These are phyloP conservation scores for Rhineura floridana DNA, from an alignment of 2,113 vertebrate species.

Conservation along the genomic window DNA sequence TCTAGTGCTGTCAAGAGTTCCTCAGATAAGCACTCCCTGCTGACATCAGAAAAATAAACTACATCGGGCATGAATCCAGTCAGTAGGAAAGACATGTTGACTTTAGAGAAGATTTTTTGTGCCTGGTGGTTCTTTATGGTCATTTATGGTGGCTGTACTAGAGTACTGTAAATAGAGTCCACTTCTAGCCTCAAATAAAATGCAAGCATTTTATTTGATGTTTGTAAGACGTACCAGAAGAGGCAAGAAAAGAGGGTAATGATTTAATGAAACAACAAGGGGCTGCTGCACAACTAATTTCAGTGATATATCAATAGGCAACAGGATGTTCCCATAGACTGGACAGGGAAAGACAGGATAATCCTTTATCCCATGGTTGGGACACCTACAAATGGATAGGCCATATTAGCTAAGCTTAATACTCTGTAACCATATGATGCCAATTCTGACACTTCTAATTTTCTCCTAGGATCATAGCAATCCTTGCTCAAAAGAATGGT, in stretches of 20 bases:
- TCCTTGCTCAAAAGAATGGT: background rate
- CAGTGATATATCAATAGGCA: background rate
- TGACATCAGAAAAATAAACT: background rate
- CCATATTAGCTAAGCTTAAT: too few species aligned
- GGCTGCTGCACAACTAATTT: background rate
- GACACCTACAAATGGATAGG: background rate
- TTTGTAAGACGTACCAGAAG: background rate
- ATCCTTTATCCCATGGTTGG: background rate
- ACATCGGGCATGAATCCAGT: accelerated
- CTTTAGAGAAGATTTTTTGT: constrained; percentile 5
- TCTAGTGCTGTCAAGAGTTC: background rate
- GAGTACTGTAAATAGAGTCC: background rate
- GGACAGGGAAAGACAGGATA: background rate
- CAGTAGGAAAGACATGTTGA: background rate
- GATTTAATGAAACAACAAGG: constrained; percentile 6
- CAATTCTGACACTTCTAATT: background rate
- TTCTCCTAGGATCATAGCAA: background rate
- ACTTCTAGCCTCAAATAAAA: background rate
- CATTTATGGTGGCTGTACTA: background rate
- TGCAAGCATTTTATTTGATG: background rate
- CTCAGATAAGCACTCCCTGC: background rate
- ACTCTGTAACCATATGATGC: background rate
- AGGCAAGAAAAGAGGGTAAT: constrained; percentile 8
- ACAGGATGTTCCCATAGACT: background rate
- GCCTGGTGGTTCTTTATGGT: background rate